Conservation (phyloP, 2,113 vertebrate species). For the Corynorhinus townsendii region DNA sequence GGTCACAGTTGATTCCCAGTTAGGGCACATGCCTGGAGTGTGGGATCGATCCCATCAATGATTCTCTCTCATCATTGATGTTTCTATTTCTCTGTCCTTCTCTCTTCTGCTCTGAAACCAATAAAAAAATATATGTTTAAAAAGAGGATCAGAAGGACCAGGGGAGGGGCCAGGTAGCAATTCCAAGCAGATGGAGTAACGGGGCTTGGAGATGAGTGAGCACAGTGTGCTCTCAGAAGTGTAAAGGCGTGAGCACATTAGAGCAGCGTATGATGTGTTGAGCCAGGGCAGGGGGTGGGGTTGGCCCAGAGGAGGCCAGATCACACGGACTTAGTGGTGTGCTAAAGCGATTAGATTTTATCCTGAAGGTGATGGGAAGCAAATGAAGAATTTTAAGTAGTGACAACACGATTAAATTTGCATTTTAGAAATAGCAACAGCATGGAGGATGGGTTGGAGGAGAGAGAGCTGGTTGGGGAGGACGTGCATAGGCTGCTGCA, state of each 20-base stretch:
- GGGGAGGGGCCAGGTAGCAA: background rate
- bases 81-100: too few relatives aligned
- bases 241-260: background rate
- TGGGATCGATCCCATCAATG: too few relatives aligned
- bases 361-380: conserved; percentile 51
- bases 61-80: too few relatives aligned
- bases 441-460: conserved; percentile 17
- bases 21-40: too few relatives aligned
- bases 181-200: background rate
- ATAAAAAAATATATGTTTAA: too few relatives aligned
- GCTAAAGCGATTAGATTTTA: conserved; percentile 40
- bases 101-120: too few relatives aligned
- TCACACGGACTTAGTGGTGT: conserved; percentile 31
- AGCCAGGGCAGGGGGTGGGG: background rate
- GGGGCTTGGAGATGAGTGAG: background rate
- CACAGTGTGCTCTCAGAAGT: background rate
- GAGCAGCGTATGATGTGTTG: background rate
- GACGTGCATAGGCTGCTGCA: background rate
- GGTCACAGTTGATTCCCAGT: too few relatives aligned
- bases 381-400: conserved; percentile 69
- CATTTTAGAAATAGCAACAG: conserved; percentile 70
- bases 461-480: conserved; percentile 4
- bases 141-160: background rate
- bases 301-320: background rate
- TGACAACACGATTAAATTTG: conserved; percentile 56